Percentiles rank a stretch among this genome's conserved stretches.
Conservation (phyloP, 2,113 vertebrate species). For the Aramus guarauna region DNA sequence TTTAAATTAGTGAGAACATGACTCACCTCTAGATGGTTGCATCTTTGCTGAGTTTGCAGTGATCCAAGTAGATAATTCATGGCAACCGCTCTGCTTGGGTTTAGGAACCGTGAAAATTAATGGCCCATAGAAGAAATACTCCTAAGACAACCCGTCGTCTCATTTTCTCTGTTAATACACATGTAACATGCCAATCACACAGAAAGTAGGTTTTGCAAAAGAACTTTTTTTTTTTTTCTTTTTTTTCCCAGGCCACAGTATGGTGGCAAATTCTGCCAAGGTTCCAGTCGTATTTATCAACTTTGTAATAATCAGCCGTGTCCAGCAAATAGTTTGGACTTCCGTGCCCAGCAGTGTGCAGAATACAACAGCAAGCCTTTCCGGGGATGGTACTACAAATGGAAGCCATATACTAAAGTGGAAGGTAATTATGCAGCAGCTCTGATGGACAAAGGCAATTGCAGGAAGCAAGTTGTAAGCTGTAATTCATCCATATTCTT, state of each 20-base stretch:
- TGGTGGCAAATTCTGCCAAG: constrained; percentile 90
- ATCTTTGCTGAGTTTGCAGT: constrained; percentile 45
- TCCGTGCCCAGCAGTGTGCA: constrained; percentile 92
- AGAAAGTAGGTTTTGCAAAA: background rate
- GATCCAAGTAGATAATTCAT: background rate
- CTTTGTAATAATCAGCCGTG: constrained; percentile 86
- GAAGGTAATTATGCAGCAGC: constrained; percentile 78
- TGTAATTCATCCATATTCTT: background rate
- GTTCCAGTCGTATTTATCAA: constrained; percentile 85
- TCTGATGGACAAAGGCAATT: background rate
- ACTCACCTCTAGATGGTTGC: background rate
- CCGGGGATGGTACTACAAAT: constrained; percentile 97
- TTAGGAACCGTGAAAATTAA: constrained; percentile 15
- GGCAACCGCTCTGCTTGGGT: background rate
- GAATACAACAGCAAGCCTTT: constrained; percentile 98
- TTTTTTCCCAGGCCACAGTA: constrained; percentile 84
- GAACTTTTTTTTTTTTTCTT: background rate
- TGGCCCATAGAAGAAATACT: background rate
- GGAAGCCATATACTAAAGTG: constrained; percentile 98
- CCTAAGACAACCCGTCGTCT: background rate
- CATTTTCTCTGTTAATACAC: background rate
- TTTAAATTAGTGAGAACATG: constrained; percentile 19
- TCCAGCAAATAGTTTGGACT: constrained; percentile 75
- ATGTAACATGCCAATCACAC: background rate
- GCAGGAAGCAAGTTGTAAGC: background rate